phyloP scores from a whole-genome alignment of 2,113 vertebrate species.

The Nothoprocta pentlandii region DNA sequence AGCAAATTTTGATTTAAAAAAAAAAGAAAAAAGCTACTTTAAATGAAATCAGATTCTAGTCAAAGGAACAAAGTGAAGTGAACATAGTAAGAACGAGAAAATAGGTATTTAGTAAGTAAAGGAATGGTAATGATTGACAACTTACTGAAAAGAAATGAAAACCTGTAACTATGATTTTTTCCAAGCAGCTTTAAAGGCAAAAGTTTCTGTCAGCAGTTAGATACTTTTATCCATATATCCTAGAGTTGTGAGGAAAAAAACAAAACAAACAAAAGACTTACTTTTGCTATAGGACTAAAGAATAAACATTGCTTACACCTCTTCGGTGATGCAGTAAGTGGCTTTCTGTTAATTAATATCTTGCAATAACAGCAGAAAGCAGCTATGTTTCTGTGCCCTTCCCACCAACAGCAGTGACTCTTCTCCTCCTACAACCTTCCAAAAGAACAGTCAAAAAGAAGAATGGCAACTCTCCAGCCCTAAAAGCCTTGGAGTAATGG shows the following conservation, averaged over 20 bases:
- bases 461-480: conserved; percentile 39
- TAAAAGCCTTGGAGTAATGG: conserved; percentile 41
- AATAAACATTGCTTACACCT: background rate
- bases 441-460: conserved; percentile 16
- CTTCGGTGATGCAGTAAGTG: background rate
- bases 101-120: background rate
- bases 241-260: background rate
- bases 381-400: background rate
- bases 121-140: background rate
- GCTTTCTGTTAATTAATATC: conserved; percentile 5
- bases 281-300: background rate
- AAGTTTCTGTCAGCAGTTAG: background rate
- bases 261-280: background rate
- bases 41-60: background rate
- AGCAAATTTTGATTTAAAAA: background rate
- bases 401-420: background rate
- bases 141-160: background rate
- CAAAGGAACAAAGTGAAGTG: background rate
- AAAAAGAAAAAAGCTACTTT: background rate
- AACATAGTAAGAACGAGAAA: background rate
- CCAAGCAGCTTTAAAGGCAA: background rate
- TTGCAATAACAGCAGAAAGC: conserved; percentile 6
- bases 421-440: conserved; percentile 5
- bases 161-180: background rate
- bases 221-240: background rate